phyloP scores from a whole-genome alignment of 2,113 vertebrate genomes.

The Dromiciops gliroides region DNA sequence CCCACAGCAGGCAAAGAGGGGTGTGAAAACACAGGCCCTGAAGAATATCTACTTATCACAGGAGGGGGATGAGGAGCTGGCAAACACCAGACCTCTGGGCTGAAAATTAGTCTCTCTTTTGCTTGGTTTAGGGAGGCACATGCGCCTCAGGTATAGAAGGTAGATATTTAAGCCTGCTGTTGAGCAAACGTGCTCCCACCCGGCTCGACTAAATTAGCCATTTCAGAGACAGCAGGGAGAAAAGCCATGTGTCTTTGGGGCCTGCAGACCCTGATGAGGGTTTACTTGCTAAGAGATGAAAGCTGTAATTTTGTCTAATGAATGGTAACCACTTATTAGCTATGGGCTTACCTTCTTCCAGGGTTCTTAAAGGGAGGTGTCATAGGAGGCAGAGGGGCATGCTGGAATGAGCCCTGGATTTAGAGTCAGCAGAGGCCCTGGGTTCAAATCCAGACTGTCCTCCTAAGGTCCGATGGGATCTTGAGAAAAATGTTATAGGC shows the following conservation, averaged over 20 bases:
- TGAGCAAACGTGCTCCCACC: neutral
- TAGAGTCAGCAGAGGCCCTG: neutral
- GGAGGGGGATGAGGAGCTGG: neutral
- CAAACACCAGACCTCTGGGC: neutral
- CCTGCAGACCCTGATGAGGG: neutral
- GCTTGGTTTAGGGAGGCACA: neutral
- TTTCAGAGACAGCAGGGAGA: slow-evolving; percentile 5
- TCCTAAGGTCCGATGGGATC: neutral
- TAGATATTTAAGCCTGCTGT: neutral
- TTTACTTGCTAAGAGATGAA: neutral
- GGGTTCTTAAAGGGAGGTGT: neutral
- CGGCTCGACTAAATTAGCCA: neutral
- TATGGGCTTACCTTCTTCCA: slow-evolving; percentile 11
- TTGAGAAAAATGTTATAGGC: neutral
- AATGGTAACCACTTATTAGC: slow-evolving; percentile 50
- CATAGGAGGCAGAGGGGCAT: neutral
- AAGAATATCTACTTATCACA: neutral
- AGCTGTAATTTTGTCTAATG: slow-evolving; percentile 48
- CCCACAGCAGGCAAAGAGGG: neutral
- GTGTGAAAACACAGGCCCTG: neutral
- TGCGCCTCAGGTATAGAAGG: neutral
- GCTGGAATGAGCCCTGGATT: neutral
- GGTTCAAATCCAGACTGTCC: neutral
- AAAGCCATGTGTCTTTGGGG: neutral
- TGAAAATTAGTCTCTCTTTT: rapidly evolving